A percentile compares a stretch with the other conserved stretches of the same genome.
Conservation (phyloP, 2,113 vertebrate genomes). For the Peromyscus maniculatus region DNA sequence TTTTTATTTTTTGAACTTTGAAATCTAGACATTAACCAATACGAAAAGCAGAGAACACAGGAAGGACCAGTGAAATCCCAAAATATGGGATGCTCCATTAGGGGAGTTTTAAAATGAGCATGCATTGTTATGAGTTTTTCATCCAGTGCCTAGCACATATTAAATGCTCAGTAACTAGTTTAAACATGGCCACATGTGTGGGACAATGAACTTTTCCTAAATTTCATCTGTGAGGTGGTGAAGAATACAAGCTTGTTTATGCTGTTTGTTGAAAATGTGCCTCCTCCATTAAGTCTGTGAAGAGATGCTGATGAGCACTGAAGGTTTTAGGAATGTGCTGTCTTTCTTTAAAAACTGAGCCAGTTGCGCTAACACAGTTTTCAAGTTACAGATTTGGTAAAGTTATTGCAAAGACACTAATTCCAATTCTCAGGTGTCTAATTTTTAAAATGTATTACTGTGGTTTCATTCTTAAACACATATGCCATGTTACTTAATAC, state of each 20-base stretch:
- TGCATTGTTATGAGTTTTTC: not conserved
- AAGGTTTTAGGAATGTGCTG: not conserved
- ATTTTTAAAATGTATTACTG: conserved; percentile 40
- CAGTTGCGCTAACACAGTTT: conserved; percentile 22
- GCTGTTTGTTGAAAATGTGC: conserved; percentile 17
- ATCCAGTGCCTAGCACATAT: not conserved
- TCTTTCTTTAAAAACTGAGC: conserved; percentile 36
- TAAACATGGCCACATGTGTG: not conserved
- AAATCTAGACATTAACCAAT: not conserved
- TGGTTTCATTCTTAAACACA: conserved; percentile 40
- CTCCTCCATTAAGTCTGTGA: not conserved
- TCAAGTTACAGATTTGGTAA: conserved; percentile 34
- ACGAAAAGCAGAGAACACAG: not conserved
- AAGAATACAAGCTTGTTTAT: conserved; percentile 13
- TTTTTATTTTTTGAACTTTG: conserved; percentile 17
- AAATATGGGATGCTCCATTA: not conserved
- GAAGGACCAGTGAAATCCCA: not conserved
- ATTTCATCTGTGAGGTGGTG: conserved; percentile 6
- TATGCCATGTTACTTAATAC: conserved; percentile 29
- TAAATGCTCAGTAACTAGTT: not conserved
- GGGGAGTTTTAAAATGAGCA: not conserved
- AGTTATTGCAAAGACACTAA: conserved; percentile 12
- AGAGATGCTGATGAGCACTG: conserved; percentile 34
- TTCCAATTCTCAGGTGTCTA: conserved; percentile 13
- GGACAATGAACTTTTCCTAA: not conserved